A percentile compares a stretch with the other conserved stretches of the same genome.
phyloP scores from a whole-genome alignment of 2,797 vertebrate species.

The Etheostoma perlongum region DNA sequence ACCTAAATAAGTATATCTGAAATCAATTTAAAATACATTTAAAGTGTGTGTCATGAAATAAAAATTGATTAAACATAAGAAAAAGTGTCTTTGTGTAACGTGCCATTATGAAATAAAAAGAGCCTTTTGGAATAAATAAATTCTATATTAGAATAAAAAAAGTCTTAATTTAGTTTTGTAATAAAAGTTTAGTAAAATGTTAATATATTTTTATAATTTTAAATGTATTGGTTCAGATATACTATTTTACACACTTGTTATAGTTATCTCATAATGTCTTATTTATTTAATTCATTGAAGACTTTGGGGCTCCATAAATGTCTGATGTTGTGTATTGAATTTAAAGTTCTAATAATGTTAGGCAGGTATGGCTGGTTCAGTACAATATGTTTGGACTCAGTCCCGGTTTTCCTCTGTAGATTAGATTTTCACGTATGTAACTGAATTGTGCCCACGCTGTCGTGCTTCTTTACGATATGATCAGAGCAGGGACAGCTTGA shows the following conservation, averaged over 20 bases:
- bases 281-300: slow-evolving; percentile 3
- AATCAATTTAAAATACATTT: neutral
- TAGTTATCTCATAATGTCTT: neutral
- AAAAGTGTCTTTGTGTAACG: too few relatives aligned
- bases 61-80: too few relatives aligned
- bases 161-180: neutral
- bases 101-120: neutral
- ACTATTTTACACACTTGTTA: neutral
- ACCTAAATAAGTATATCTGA: neutral
- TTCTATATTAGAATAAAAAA: neutral
- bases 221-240: neutral
- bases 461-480: slow-evolving; percentile 14
- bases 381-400: neutral
- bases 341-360: neutral
- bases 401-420: slow-evolving; percentile 5
- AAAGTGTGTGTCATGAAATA: too few relatives aligned
- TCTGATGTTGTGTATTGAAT: slow-evolving; percentile 16
- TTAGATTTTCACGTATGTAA: slow-evolving; percentile 8
- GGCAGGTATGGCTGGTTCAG: slow-evolving; percentile 11
- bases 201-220: too few relatives aligned
- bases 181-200: too few relatives aligned
- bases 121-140: neutral
- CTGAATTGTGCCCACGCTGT: slow-evolving; percentile 1
- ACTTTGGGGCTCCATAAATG: slow-evolving; percentile 5
- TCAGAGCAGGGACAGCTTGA: slow-evolving; percentile 9